phyloP scores from a whole-genome alignment of 53 echinoderm and acorn worm genomes.

The Zoroaster sp. region DNA sequence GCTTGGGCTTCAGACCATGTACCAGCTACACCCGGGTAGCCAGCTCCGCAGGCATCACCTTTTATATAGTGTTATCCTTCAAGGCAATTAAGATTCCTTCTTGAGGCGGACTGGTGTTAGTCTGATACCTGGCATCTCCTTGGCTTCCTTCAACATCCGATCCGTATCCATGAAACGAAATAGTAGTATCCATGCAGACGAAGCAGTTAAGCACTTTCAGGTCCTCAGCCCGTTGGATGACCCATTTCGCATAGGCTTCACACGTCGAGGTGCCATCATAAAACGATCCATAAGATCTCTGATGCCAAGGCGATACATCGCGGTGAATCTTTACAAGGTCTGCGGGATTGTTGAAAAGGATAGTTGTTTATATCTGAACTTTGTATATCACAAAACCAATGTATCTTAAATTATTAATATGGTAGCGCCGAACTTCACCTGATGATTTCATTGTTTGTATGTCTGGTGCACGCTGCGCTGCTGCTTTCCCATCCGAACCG shows the following conservation, averaged over 20 bases:
- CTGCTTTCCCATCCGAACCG: too few relatives aligned
- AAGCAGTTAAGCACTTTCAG: conserved; percentile 43
- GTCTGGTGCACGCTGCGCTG: too few relatives aligned
- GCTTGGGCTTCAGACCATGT: conserved; percentile 37
- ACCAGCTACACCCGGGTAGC: conserved; percentile 30
- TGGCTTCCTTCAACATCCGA: conserved; percentile 18
- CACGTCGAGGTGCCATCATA: conserved; percentile 14
- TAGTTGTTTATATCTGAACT: too few relatives aligned
- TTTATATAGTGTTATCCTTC: conserved; percentile 47
- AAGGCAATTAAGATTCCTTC: conserved; percentile 38
- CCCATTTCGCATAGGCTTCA: conserved; percentile 8
- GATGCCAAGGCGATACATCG: conserved; percentile 21
- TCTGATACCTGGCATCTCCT: conserved; percentile 50
- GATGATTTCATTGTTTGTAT: too few relatives aligned
- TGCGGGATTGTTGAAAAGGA: too few relatives aligned
- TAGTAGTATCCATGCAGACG: too few relatives aligned
- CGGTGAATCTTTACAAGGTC: too few relatives aligned
- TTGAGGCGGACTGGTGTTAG: conserved; percentile 24
- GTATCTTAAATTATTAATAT: too few relatives aligned
- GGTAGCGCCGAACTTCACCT: too few relatives aligned
- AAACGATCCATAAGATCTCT: conserved; percentile 13
- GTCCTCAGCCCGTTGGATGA: conserved; percentile 39
- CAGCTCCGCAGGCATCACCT: conserved; percentile 16
- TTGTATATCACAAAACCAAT: too few relatives aligned
- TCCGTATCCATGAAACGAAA: conserved; percentile 48